Conservation (phyloP, 2,113 vertebrate species). For the Pollimyrus isidori region DNA sequence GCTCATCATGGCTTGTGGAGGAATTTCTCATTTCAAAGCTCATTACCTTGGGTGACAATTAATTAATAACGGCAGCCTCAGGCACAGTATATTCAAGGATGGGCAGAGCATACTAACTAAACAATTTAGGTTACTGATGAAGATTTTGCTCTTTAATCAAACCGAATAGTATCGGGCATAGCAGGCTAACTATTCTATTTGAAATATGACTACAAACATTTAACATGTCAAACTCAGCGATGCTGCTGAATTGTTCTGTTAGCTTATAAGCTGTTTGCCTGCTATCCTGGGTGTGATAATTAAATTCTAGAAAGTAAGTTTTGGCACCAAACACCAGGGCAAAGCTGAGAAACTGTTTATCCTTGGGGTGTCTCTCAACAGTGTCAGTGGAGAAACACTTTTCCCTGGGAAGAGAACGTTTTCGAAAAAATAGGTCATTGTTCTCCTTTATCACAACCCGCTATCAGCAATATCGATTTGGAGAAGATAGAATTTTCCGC, state of each 20-base stretch:
- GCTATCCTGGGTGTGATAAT: constrained; percentile 41
- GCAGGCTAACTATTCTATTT: not conserved
- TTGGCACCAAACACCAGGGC: constrained; percentile 35
- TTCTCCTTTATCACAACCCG: constrained; percentile 37
- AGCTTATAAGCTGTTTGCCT: not conserved
- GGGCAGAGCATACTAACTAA: not conserved
- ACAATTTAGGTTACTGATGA: constrained; percentile 9
- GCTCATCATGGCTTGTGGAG: constrained; percentile 23
- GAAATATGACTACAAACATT: not conserved
- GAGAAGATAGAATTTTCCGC: not conserved
- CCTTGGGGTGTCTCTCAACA: constrained; percentile 17
- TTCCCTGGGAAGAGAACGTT: constrained; percentile 36
- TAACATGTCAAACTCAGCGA: not conserved
- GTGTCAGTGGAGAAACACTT: constrained; percentile 36
- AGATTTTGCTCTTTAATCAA: not conserved
- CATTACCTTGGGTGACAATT: constrained; percentile 37
- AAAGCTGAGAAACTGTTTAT: constrained; percentile 38
- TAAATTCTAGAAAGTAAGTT: constrained; percentile 38
- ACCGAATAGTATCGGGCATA: not conserved
- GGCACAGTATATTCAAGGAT: constrained; percentile 13
- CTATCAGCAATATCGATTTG: not conserved
- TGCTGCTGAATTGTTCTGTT: not conserved
- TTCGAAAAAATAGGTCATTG: constrained; percentile 38
- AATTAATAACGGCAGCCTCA: constrained; percentile 29
- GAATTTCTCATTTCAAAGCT: constrained; percentile 37